Percentiles rank a stretch among this genome's conserved stretches.
Evolutionary conservation across 2,113 vertebrate species (phyloP).

Genomic region (Corvus cornix): DNA sequence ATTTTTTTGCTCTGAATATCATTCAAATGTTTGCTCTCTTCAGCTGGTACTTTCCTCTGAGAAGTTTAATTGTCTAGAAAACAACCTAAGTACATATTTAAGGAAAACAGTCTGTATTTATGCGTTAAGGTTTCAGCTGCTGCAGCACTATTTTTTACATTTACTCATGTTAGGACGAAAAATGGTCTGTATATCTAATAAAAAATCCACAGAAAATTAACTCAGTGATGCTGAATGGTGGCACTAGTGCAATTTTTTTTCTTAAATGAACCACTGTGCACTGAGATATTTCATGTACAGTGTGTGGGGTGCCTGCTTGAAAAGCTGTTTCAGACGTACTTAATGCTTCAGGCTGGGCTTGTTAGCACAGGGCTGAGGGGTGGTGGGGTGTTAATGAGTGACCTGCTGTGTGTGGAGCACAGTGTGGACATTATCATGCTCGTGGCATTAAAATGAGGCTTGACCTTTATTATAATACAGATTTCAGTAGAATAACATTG

Average conservation of each 20-base stretch:
- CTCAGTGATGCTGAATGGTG: background rate
- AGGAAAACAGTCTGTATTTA: constrained; percentile 17
- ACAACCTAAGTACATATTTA: background rate
- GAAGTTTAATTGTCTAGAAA: constrained; percentile 30
- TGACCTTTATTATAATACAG: background rate
- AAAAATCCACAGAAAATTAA: background rate
- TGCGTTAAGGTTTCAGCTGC: background rate
- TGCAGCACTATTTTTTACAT: background rate
- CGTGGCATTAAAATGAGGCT: background rate
- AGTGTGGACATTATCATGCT: fast-evolving
- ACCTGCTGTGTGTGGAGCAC: background rate
- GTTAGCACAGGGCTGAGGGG: background rate
- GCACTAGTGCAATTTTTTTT: background rate
- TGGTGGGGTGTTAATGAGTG: background rate
- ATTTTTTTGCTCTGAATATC: background rate
- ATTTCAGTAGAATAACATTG: background rate
- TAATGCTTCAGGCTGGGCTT: background rate
- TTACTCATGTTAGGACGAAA: background rate
- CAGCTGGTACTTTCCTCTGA: background rate
- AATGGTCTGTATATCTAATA: background rate
- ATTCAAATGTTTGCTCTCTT: constrained; percentile 39
- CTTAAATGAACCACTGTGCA: background rate
- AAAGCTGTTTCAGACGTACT: background rate
- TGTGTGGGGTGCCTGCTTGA: background rate
- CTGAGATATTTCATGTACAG: background rate